Evolutionary conservation across 2,797 vertebrate species (phyloP).

Genomic region (Calcarius lapponicus): DNA sequence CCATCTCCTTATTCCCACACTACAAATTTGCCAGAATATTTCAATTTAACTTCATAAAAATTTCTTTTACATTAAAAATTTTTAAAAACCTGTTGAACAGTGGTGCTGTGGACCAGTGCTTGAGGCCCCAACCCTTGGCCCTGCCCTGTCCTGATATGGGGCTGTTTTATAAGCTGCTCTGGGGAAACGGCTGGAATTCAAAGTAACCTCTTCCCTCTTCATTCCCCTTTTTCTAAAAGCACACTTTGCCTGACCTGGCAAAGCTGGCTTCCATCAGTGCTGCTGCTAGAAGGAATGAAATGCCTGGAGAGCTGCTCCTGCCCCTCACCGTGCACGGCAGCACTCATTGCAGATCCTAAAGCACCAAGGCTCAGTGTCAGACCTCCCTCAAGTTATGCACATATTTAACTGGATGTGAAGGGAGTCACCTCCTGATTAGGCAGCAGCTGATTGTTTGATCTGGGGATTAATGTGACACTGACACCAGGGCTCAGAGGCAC

Average conservation of each 20-base stretch:
- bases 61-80: neutral
- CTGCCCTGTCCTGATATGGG: fast-evolving
- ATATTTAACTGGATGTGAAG: neutral
- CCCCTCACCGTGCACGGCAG: neutral
- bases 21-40: neutral
- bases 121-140: neutral
- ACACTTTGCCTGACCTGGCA: neutral
- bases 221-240: neutral
- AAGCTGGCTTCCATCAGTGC: neutral
- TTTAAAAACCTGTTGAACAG: neutral
- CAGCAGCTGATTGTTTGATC: neutral
- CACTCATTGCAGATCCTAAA: neutral
- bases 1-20: neutral
- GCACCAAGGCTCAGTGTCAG: neutral
- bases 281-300: neutral
- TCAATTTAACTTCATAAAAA: neutral
- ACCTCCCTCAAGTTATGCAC: neutral
- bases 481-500: neutral
- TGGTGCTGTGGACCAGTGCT: neutral
- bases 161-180: neutral
- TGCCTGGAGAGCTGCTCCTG: neutral
- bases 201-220: neutral
- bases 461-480: neutral
- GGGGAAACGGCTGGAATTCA: neutral
- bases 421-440: neutral